Percentiles rank a stretch among this genome's conserved stretches.
Conservation (phyloP, 2,113 vertebrate genomes). For the Podiceps cristatus region DNA sequence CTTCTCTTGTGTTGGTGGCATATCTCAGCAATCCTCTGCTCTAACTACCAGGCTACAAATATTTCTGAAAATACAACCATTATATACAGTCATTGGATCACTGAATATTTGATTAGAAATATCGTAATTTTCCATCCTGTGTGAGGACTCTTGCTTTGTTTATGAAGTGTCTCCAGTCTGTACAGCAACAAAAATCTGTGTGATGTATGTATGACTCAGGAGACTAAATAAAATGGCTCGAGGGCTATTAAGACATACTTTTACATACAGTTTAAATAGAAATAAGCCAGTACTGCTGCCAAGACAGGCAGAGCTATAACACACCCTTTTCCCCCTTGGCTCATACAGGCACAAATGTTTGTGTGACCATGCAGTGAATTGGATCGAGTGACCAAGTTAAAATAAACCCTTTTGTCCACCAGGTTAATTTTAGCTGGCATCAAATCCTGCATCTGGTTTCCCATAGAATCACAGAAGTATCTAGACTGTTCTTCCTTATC, state of each 20-base stretch:
- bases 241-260: conserved; percentile 35
- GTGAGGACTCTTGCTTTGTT: conserved; percentile 21
- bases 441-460: conserved; percentile 20
- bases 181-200: conserved; percentile 41
- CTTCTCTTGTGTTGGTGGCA: neutral
- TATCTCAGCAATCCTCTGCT: neutral
- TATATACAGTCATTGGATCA: neutral
- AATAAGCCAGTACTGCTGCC: conserved; percentile 57
- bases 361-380: conserved; percentile 37
- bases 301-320: conserved; percentile 33
- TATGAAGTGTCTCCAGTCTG: conserved; percentile 49
- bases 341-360: conserved; percentile 21
- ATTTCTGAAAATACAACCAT: conserved; percentile 4
- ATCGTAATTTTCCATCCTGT: neutral
- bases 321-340: conserved; percentile 58
- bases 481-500: neutral
- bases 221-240: conserved; percentile 56
- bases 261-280: conserved; percentile 55
- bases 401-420: conserved; percentile 53
- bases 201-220: conserved; percentile 51
- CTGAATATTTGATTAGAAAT: conserved; percentile 1
- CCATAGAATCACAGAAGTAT: neutral
- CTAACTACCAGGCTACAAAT: neutral
- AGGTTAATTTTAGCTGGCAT: conserved; percentile 27
- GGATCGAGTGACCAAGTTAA: conserved; percentile 45